A percentile compares a stretch with the other conserved stretches of the same genome.
Evolutionary conservation across 2,888 invertebrate species (phyloP).

Genomic region (Acleris laterana): DNA sequence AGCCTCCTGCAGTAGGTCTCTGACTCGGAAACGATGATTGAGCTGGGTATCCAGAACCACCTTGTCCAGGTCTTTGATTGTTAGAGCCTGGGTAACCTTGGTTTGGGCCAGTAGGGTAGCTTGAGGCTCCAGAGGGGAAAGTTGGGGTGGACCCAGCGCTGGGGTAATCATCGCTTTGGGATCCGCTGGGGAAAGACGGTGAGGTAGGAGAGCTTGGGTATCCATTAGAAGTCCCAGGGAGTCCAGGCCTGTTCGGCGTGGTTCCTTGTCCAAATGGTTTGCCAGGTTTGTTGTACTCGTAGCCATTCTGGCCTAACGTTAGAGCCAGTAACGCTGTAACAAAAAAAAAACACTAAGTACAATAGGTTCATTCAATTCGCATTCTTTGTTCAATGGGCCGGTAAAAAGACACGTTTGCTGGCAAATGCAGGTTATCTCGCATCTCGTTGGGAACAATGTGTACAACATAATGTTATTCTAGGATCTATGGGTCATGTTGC

Average conservation of each 20-base stretch:
- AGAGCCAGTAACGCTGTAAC: conserved; percentile 73
- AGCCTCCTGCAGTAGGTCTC: conserved; percentile 40
- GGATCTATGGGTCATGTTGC: conserved; percentile 29
- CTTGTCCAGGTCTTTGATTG: conserved; percentile 46
- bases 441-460: conserved; percentile 35
- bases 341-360: conserved; percentile 38
- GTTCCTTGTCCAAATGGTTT: conserved; percentile 81
- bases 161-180: conserved; percentile 54
- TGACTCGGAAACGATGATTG: conserved; percentile 39
- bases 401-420: conserved; percentile 29
- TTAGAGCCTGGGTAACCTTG: conserved; percentile 54
- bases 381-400: conserved; percentile 31
- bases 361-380: conserved; percentile 33
- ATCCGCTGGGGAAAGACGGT: conserved; percentile 55
- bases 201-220: conserved; percentile 59
- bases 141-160: conserved; percentile 57
- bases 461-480: conserved; percentile 32
- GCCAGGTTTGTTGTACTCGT: conserved; percentile 89
- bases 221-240: conserved; percentile 53
- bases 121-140: conserved; percentile 58
- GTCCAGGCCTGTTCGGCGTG: conserved; percentile 58
- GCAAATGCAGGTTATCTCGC: conserved; percentile 23
- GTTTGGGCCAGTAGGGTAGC: conserved; percentile 53
- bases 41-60: conserved; percentile 52
- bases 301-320: conserved; percentile 86